Evolutionary conservation across 2,113 vertebrate species (phyloP).

Genomic region (Dasyprocta punctata): DNA sequence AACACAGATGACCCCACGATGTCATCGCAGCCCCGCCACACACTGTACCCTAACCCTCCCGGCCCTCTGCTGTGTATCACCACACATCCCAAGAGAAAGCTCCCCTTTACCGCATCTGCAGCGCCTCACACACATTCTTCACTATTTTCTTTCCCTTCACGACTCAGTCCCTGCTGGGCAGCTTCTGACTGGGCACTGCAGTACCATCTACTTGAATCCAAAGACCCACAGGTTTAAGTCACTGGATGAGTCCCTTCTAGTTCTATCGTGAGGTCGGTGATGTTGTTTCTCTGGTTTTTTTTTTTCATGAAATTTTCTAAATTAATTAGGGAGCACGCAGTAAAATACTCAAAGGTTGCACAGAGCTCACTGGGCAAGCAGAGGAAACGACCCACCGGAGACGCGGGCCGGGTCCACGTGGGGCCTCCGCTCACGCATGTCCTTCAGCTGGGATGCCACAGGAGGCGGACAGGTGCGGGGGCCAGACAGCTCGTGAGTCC

Average conservation of each 20-base stretch:
- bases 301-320: background rate
- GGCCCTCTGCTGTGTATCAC: background rate
- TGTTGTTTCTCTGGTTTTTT: background rate
- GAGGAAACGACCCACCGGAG: too few relatives aligned
- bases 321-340: background rate
- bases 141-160: background rate
- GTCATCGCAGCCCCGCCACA: background rate
- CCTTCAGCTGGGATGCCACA: background rate
- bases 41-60: background rate
- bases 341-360: background rate
- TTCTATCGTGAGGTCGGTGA: background rate
- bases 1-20: too few relatives aligned
- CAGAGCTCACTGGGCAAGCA: background rate
- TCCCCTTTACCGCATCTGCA: too few relatives aligned
- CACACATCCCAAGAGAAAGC: background rate
- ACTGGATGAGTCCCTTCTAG: background rate
- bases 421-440: background rate
- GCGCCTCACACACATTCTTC: background rate
- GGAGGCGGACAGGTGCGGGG: background rate
- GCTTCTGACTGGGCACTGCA: background rate
- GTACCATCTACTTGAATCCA: background rate
- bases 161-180: background rate
- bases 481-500: accelerated
- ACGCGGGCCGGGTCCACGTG: background rate
- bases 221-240: background rate